Percentiles rank a stretch among this genome's conserved stretches.
Conservation (phyloP, 1,140 invertebrate genomes). For the Andricus grossulariae region DNA sequence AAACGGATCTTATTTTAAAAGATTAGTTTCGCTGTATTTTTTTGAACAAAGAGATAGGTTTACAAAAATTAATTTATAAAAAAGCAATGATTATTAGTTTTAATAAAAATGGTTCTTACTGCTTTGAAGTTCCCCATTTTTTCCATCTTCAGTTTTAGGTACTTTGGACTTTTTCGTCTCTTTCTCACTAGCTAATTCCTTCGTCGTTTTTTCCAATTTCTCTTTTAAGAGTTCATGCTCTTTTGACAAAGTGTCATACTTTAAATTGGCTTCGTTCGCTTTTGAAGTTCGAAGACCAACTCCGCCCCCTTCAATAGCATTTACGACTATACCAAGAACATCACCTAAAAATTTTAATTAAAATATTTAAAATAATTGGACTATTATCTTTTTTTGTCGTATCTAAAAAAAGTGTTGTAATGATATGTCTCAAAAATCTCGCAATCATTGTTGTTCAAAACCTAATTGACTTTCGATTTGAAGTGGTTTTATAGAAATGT, state of each 20-base stretch:
- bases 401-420: too few species aligned
- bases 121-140: slow-evolving; percentile 62
- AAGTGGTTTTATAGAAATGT: too few species aligned
- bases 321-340: slow-evolving; percentile 79
- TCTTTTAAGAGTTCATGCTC: slow-evolving; percentile 69
- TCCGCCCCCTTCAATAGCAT: slow-evolving; percentile 75
- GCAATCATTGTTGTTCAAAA: too few species aligned
- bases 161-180: slow-evolving; percentile 75
- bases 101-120: slow-evolving; percentile 47
- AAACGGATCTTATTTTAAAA: slow-evolving; percentile 15
- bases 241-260: slow-evolving; percentile 68
- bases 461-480: too few species aligned
- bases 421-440: too few species aligned
- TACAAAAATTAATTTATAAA: not conserved
- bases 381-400: too few species aligned
- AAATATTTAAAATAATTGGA: not conserved
- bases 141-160: slow-evolving; percentile 59
- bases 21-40: too few species aligned
- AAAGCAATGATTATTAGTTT: slow-evolving; percentile 26
- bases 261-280: slow-evolving; percentile 58
- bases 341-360: slow-evolving; percentile 76
- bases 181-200: slow-evolving; percentile 70
- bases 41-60: too few species aligned
- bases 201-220: slow-evolving; percentile 67
- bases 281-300: slow-evolving; percentile 69